Evolutionary conservation across 2,888 invertebrate species (phyloP), one percentile per base, ranked within the genome.

Genomic region (Acrobasis consociella): DNA sequence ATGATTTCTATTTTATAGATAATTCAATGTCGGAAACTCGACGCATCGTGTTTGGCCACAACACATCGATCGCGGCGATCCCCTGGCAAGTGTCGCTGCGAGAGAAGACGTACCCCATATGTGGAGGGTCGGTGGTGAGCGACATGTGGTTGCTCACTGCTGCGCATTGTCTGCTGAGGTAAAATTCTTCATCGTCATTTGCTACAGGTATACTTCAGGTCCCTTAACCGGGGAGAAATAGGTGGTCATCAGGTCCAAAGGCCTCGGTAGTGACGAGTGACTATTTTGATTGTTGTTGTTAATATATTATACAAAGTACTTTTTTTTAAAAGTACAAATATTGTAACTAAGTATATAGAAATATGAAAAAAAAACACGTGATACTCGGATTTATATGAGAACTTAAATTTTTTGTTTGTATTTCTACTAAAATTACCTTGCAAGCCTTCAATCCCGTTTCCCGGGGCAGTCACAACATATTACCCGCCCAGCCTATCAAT

Each of bases 1-100:
- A n/a, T 16, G 31, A 5, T 46, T 42, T 46, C 0, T 7, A 13
- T 56, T 46, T 1, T 16, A 22, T 11, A 55, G 52, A 60, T 38
- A 60, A 22, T 59, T 15, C 37, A 39, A 16, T 39, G 16, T 51
- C 74, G 1, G 85, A 82, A 22, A 89, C 90, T 0, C 79, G 91
- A 0, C 85, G 91, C 49, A 91, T 92, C 52, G 91, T 94, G n/a
- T 87, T 90, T 0, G 94, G 94, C 0, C 88, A 89, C 0, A 87
- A 90, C 74, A 87, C 89, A 0, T 93, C 91, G 0, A 94, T 94
- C 65, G 80, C 83, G 0, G 89, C 92, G 0, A 88, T 93, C 1
- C 94, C 94, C 0, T 93, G 94, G 87, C 93, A 94, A 74, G 88
- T 93, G 15, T 93, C 93, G 0, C 72, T 94, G 3, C 71, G 90